Evolutionary conservation across 1,140 invertebrate genomes (phyloP).

Genomic region (Odontomachus brunneus): DNA sequence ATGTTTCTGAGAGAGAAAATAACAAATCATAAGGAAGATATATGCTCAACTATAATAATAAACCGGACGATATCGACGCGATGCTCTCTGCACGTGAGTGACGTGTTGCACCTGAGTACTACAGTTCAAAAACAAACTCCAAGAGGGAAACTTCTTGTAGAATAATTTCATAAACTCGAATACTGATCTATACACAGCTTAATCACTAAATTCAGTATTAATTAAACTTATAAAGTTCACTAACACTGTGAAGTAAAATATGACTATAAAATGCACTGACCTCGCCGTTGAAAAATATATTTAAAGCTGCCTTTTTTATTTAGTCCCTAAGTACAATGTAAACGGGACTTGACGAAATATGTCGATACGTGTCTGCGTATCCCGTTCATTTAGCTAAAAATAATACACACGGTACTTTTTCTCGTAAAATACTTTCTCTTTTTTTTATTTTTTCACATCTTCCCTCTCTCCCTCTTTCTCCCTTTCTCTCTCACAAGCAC

Average conservation of each 20-base stretch:
- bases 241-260: neutral
- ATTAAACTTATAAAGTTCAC: slow-evolving; percentile 31
- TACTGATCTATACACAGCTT: slow-evolving; percentile 29
- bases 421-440: neutral
- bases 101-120: too few relatives aligned
- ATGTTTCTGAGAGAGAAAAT: too few relatives aligned
- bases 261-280: neutral
- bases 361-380: neutral
- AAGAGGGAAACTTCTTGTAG: neutral
- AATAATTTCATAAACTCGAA: neutral
- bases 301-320: slow-evolving; percentile 22
- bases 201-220: slow-evolving; percentile 7
- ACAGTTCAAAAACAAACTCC: neutral
- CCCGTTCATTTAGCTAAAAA: slow-evolving; percentile 24
- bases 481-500: too few relatives aligned
- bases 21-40: too few relatives aligned
- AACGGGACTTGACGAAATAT: slow-evolving; percentile 11
- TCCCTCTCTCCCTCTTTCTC: too few relatives aligned
- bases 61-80: too few relatives aligned
- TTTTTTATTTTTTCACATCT: neutral
- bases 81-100: too few relatives aligned
- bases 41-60: too few relatives aligned
- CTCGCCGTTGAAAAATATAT: slow-evolving; percentile 39
- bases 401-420: slow-evolving; percentile 26
- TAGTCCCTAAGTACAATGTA: slow-evolving; percentile 13